Percentiles rank a stretch among this genome's conserved stretches.
These are phyloP conservation scores for Drosophila kepulauana DNA, from an alignment of 1,140 invertebrate genomes.

Conservation along the genomic window DNA sequence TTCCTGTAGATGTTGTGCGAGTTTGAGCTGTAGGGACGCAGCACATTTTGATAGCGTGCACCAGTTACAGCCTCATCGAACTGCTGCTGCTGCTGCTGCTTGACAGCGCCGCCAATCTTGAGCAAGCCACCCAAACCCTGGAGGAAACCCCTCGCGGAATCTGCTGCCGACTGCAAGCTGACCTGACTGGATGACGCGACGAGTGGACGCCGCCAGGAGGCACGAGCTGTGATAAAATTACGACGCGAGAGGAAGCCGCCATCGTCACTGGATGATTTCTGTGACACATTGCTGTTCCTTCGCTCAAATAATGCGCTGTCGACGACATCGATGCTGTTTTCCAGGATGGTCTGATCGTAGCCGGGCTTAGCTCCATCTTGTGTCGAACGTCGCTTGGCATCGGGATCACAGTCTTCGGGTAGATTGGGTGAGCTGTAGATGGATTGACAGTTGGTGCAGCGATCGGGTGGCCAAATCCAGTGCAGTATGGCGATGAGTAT, in stretches of 20 bases:
- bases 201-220: slow-evolving; percentile 89
- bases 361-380: slow-evolving; percentile 48
- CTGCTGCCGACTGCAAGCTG: slow-evolving; percentile 87
- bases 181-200: slow-evolving; percentile 89
- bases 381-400: slow-evolving; percentile 12
- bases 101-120: slow-evolving; percentile 59
- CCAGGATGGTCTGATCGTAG: slow-evolving; percentile 51
- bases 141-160: slow-evolving; percentile 75
- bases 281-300: slow-evolving; percentile 88
- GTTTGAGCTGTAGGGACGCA: slow-evolving; percentile 50
- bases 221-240: slow-evolving; percentile 85
- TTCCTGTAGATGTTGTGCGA: slow-evolving; percentile 73
- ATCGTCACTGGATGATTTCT: slow-evolving; percentile 92
- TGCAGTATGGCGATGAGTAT: slow-evolving; percentile 87
- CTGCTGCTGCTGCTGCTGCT: slow-evolving; percentile 46
- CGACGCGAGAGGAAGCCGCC: slow-evolving; percentile 90
- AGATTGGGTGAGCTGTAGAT: slow-evolving; percentile 81
- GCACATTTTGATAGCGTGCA: slow-evolving; percentile 75
- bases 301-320: slow-evolving; percentile 85
- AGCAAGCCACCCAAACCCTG: slow-evolving; percentile 73
- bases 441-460: slow-evolving; percentile 86
- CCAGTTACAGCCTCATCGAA: slow-evolving; percentile 57
- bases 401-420: slow-evolving; percentile 59
- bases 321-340: slow-evolving; percentile 66
- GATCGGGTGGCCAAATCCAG: slow-evolving; percentile 89